Percentiles rank a stretch among this genome's conserved stretches.
phyloP scores from a whole-genome alignment of 1,140 invertebrate genomes.

The Panagrolaimus sp. region DNA sequence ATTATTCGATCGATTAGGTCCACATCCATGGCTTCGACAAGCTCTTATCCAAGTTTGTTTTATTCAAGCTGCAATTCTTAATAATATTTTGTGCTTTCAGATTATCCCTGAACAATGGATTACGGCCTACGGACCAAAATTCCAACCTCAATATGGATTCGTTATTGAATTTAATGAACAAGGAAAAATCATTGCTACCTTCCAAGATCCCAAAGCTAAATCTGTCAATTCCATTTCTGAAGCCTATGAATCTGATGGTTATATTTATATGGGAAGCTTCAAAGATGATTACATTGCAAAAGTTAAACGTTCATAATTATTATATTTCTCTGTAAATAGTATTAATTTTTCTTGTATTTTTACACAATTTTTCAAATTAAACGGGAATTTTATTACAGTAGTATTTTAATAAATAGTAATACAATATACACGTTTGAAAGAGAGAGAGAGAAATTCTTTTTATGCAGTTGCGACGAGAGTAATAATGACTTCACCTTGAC shows the following conservation, averaged over 20 bases:
- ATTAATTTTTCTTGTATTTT: background rate
- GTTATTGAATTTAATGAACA: background rate
- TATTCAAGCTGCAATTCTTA: too few relatives aligned
- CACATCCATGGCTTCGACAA: background rate
- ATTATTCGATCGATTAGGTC: background rate
- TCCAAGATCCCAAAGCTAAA: background rate
- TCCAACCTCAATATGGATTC: slow-evolving; percentile 10
- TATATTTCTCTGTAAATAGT: too few relatives aligned
- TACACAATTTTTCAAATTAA: background rate
- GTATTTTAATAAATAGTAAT: background rate
- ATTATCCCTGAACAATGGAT: background rate
- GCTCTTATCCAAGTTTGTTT: background rate
- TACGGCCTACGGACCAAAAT: too few relatives aligned
- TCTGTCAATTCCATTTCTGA: slow-evolving; percentile 1
- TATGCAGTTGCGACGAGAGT: background rate
- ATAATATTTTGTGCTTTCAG: background rate
- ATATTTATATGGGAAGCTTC: slow-evolving; percentile 1
- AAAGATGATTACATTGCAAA: slow-evolving; percentile 13
- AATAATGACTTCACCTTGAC: slow-evolving; percentile 31
- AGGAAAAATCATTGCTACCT: background rate
- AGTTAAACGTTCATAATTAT: background rate
- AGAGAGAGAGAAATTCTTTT: background rate
- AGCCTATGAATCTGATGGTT: background rate
- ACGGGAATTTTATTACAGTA: background rate
- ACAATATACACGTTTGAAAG: background rate